Evolutionary conservation across 2,797 vertebrate species (phyloP).

Genomic region (Paratrypauchen microcephalus): DNA sequence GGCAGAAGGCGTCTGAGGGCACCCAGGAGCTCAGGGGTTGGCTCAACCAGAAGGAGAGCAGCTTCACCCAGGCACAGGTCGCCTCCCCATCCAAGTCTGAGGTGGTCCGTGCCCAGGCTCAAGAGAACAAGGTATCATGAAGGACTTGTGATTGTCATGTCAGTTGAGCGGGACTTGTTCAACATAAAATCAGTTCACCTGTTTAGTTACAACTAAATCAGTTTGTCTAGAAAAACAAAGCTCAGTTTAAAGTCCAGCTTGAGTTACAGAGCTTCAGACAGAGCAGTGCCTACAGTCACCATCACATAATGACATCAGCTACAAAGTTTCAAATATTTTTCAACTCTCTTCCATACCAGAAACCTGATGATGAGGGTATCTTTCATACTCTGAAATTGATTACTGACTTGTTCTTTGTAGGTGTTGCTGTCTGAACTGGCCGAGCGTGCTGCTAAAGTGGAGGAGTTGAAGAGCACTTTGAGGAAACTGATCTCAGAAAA

Average conservation of each 20-base stretch:
- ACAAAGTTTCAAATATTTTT: too few species aligned
- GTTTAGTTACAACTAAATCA: too few species aligned
- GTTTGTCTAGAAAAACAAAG: too few species aligned
- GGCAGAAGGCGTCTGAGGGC: constrained; percentile 80
- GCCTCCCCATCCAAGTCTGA: constrained; percentile 88
- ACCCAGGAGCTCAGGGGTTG: constrained; percentile 80
- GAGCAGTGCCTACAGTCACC: too few species aligned
- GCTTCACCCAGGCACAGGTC: constrained; percentile 73
- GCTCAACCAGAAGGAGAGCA: constrained; percentile 85
- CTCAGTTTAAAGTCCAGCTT: too few species aligned
- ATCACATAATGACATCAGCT: too few species aligned
- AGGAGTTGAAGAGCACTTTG: constrained; percentile 87
- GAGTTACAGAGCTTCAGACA: too few species aligned
- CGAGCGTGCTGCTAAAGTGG: constrained; percentile 88
- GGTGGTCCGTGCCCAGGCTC: constrained; percentile 85
- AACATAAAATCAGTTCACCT: too few species aligned
- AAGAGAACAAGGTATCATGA: constrained; percentile 89
- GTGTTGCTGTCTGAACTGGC: constrained; percentile 89
- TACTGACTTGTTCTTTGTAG: constrained; percentile 61
- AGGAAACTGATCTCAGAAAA: constrained; percentile 86
- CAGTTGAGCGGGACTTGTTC: too few species aligned
- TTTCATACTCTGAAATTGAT: background rate
- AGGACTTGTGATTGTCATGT: background rate
- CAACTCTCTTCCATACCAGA: too few species aligned
- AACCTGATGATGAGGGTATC: background rate